Base-by-base conservation (phyloP, 2,113 vertebrate species). In the Cebidichthys violaceus region DNA sequence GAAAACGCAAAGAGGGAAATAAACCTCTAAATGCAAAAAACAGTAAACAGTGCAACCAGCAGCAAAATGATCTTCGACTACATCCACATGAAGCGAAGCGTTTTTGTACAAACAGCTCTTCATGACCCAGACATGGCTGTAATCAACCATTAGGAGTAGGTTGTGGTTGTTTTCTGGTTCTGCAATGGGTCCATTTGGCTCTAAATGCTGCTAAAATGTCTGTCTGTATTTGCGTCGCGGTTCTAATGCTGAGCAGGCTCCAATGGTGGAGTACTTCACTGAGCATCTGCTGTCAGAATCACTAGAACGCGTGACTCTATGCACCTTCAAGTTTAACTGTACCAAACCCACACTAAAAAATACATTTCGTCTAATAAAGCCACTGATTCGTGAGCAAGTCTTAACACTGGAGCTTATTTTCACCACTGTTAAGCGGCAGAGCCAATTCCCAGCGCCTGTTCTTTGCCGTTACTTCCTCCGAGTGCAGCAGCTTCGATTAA, bases 401-500 rank as follows among this genome's bases (percentile, higher is more conserved):
- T 3, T 17, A 60, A 47, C 41, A 61, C 29, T 20, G 35, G 47
- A 65, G 22, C 24, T 61, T 68, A 60, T 62, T n/a, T 45, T 37
- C 24, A 27, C 10, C 6, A 14, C 57, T 50, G 55, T 24, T 41
- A 33, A 60, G 52, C 9, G 18, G 9, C 43, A 52, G n/a, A n/a
- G 20, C 45, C 43, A 55, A 55, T 79, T 71, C 68, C 22, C 22
- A 27, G 52, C 47, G 68, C 79, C 75, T 78, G 47, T 55, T 70
- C 45, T 64, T 29, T 47, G 18, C 70, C 22, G 13, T 29, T 15
- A 33, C 59, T 33, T 59, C 27, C 61, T 72, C 52, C 1, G 4
- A 80, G 60, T 54, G 54, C 68, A 77, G 57, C 59, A 22, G 61
- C 37, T 64, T 66, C 60, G 18, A 88, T 79, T 83, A 79, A 78